Conservation (phyloP, 2,888 invertebrate species). For the Pyralis farinalis region DNA sequence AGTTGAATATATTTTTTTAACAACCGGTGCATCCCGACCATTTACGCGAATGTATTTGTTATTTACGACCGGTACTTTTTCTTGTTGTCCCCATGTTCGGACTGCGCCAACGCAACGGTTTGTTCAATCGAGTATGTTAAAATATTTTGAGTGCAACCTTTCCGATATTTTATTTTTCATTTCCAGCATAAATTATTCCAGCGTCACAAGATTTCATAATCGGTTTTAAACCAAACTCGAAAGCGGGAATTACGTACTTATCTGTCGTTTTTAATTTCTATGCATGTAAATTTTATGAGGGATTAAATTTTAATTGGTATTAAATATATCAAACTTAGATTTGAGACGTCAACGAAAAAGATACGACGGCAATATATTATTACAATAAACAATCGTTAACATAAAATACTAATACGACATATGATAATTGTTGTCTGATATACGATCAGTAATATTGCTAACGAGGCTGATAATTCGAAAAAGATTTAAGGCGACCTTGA, state of each 20-base stretch:
- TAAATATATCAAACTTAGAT: slow-evolving; percentile 24
- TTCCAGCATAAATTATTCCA: background rate
- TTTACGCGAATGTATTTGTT: slow-evolving; percentile 62
- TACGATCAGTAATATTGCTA: slow-evolving; percentile 1
- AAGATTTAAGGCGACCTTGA: slow-evolving; percentile 8
- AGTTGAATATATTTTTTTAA: slow-evolving; percentile 26
- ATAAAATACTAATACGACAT: slow-evolving; percentile 9
- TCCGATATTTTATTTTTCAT: background rate
- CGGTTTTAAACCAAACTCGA: background rate
- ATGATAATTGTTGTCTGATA: slow-evolving; percentile 10
- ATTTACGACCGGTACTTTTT: slow-evolving; percentile 67
- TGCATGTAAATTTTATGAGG: background rate
- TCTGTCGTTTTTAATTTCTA: background rate
- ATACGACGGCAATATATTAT: slow-evolving; percentile 18
- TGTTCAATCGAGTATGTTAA: slow-evolving; percentile 28
- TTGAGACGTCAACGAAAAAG: slow-evolving; percentile 30
- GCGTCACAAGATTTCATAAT: too few relatives aligned
- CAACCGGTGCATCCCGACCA: slow-evolving; percentile 42
- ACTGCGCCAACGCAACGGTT: slow-evolving; percentile 25
- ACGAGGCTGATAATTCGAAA: slow-evolving; percentile 5
- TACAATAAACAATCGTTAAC: slow-evolving; percentile 4
- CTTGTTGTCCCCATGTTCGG: slow-evolving; percentile 57
- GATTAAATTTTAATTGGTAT: slow-evolving; percentile 22
- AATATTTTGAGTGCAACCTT: slow-evolving; percentile 6
- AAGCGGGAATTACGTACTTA: background rate